Conservation (phyloP, 2,113 vertebrate species). For the Chitala chitala region DNA sequence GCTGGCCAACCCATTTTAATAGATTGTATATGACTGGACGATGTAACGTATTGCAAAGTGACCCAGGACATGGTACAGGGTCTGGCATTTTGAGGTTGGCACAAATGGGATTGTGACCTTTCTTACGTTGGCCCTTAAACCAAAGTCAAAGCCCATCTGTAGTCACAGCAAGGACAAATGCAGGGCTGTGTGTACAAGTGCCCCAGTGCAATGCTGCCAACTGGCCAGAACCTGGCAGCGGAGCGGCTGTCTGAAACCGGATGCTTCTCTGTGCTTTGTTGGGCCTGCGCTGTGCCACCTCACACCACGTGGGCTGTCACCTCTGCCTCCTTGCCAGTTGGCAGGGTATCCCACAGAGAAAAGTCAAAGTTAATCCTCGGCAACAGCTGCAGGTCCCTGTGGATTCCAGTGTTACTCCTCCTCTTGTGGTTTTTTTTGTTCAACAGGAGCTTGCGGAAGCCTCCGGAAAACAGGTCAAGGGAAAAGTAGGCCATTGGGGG, state of each 20-base stretch:
- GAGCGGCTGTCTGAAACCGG: slow-evolving; percentile 48
- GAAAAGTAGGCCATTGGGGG: slow-evolving; percentile 62
- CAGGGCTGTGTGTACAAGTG: background rate
- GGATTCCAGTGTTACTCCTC: slow-evolving; percentile 35
- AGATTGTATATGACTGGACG: too few species aligned
- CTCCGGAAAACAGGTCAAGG: slow-evolving; percentile 58
- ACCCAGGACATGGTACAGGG: background rate
- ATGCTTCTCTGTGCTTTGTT: background rate
- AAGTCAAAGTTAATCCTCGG: background rate
- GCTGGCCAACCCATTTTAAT: too few species aligned
- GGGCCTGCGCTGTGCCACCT: background rate
- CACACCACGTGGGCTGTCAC: background rate
- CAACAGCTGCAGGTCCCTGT: background rate
- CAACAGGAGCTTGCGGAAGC: slow-evolving; percentile 35
- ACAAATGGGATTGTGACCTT: background rate
- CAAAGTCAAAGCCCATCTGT: slow-evolving; percentile 39
- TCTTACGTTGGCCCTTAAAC: slow-evolving; percentile 7
- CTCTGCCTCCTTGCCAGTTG: background rate
- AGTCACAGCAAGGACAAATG: slow-evolving; percentile 35
- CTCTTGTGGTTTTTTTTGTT: slow-evolving; percentile 19
- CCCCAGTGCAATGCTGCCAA: slow-evolving; percentile 37
- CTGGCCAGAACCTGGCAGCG: slow-evolving; percentile 47
- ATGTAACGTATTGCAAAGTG: background rate
- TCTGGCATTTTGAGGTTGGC: background rate
- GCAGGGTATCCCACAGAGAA: background rate